phyloP scores from a whole-genome alignment of 1,140 invertebrate genomes.

The Apis laboriosa region DNA sequence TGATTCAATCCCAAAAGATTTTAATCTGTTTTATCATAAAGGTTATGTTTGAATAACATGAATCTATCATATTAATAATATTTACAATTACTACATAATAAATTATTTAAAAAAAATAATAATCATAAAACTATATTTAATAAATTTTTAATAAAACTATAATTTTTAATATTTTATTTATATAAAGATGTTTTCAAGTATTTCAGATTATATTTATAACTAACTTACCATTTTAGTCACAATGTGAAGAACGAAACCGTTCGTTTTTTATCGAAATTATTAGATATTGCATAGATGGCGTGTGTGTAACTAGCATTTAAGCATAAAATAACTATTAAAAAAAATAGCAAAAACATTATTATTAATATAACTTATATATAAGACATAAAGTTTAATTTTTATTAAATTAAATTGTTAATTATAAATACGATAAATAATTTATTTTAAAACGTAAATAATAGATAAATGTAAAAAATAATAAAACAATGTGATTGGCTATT shows the following conservation, averaged over 20 bases:
- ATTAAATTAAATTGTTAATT: neutral
- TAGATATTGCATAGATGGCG: neutral
- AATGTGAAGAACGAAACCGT: conserved; percentile 37
- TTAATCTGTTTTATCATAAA: neutral
- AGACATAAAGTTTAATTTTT: neutral
- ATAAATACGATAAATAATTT: neutral
- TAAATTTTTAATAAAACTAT: neutral
- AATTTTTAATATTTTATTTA: neutral
- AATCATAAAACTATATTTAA: neutral
- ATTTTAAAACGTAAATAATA: no score
- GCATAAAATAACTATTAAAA: neutral
- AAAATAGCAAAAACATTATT: neutral
- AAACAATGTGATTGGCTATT: neutral
- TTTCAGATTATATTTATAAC: conserved; percentile 5
- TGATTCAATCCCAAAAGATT: neutral
- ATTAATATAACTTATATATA: neutral
- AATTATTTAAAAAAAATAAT: conserved; percentile 21
- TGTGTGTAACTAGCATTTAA: neutral
- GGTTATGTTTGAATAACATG: neutral
- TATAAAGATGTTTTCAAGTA: conserved; percentile 21
- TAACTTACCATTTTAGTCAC: conserved; percentile 68
- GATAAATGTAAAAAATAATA: neutral
- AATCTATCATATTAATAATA: neutral
- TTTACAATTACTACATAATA: neutral
- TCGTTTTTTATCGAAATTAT: neutral